These are phyloP conservation scores for Phalloptychus januarius DNA, from an alignment of 2,797 vertebrate species.

Conservation along the genomic window DNA sequence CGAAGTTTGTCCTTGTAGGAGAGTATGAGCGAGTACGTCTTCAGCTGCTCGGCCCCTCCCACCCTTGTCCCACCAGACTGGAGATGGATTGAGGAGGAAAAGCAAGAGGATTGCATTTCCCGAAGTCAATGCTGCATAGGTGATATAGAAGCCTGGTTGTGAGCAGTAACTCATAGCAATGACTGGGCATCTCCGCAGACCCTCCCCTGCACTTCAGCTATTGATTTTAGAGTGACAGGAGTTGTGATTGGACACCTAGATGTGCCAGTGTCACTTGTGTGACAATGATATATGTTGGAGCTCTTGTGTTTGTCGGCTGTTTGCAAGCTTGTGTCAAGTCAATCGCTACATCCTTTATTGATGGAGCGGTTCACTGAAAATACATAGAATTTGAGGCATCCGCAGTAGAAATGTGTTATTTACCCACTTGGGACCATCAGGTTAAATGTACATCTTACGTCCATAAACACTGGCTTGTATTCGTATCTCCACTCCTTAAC, in stretches of 20 bases:
- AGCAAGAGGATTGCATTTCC: conserved; percentile 58
- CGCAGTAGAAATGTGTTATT: conserved; percentile 48
- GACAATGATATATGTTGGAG: conserved; percentile 36
- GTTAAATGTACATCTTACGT: conserved; percentile 14
- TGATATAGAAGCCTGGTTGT: conserved; percentile 56
- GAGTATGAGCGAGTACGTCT: conserved; percentile 37
- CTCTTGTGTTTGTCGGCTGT: conserved; percentile 51
- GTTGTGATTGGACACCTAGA: conserved; percentile 33
- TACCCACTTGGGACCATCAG: conserved; percentile 15
- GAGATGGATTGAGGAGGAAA: conserved; percentile 27
- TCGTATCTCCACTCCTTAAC: not conserved
- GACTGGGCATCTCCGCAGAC: conserved; percentile 14
- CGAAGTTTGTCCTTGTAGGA: conserved; percentile 57
- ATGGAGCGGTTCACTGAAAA: conserved; percentile 49
- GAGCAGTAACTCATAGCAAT: conserved; percentile 48
- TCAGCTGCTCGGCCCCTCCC: conserved; percentile 26
- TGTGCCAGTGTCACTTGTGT: conserved; percentile 22
- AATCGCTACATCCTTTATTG: conserved; percentile 52
- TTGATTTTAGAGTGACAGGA: conserved; percentile 57
- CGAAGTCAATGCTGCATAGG: conserved; percentile 51
- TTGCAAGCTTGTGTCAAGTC: conserved; percentile 44
- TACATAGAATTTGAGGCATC: conserved; percentile 45
- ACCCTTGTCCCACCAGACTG: conserved; percentile 17
- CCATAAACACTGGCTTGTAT: not conserved
- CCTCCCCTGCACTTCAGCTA: conserved; percentile 32